Evolutionary conservation across 2,888 invertebrate species (phyloP).

Genomic region (Drosophila stalkeri): DNA sequence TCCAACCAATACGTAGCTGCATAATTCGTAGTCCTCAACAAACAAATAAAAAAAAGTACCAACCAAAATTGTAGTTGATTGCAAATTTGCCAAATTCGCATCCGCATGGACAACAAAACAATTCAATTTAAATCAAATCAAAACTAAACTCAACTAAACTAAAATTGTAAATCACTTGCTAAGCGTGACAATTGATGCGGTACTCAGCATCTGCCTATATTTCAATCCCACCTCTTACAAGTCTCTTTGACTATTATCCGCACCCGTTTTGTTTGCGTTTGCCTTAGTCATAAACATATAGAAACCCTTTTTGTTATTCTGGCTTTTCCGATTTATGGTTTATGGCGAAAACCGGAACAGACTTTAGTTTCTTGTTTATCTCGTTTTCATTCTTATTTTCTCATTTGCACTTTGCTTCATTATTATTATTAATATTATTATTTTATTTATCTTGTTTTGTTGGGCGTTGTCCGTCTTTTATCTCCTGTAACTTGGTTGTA

Average conservation of each 20-base stretch:
- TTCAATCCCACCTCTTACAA: slow-evolving; percentile 11
- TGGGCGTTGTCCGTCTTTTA: slow-evolving; percentile 22
- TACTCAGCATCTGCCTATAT: slow-evolving; percentile 11
- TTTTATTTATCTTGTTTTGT: not conserved
- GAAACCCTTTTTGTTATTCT: not conserved
- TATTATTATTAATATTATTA: not conserved
- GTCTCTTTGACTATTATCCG: slow-evolving; percentile 1
- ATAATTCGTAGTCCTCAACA: slow-evolving; percentile 65
- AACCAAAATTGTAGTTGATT: slow-evolving; percentile 39
- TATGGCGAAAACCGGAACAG: not conserved
- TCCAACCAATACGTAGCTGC: slow-evolving; percentile 69
- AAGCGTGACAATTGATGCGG: slow-evolving; percentile 11
- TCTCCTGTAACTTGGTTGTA: slow-evolving; percentile 2
- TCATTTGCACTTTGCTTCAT: not conserved
- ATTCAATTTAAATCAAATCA: not conserved
- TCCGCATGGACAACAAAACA: slow-evolving; percentile 44
- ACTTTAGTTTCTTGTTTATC: not conserved
- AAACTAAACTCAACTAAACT: not conserved
- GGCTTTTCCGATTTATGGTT: slow-evolving; percentile 1
- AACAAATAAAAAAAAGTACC: not conserved
- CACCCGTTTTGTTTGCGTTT: slow-evolving; percentile 6
- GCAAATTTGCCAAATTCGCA: slow-evolving; percentile 26
- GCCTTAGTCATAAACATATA: not conserved
- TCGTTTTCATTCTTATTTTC: not conserved
- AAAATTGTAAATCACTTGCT: slow-evolving; percentile 1